Base-by-base conservation (phyloP, 2,113 vertebrate species). In the Eptesicus fuscus region DNA sequence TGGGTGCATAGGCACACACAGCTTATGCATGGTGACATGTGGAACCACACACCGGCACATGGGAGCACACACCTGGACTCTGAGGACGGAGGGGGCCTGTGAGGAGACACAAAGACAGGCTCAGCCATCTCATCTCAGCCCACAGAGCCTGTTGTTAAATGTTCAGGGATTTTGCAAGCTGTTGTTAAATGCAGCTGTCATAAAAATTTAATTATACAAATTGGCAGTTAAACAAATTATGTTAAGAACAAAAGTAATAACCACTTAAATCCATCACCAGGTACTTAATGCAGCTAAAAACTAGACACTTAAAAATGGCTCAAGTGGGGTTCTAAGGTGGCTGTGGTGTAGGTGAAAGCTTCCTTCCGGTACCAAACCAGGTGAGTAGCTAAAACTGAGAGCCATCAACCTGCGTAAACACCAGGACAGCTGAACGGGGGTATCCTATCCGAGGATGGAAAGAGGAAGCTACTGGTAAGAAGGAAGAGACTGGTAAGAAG, bases 31-130 rank as follows among this genome's bases (percentile, higher is more conserved):
- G 90, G 69, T 47, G 40, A 35, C 8, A 4, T 2, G 5, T 2
- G 1, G 20, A 53, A 20, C 18, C 18, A 13, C 13, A 28, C 2
- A 13, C 2, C 1, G 32, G n/a, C 17, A 32, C 3, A 18, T 1
- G 13, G 32, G n/a, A 17, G 4, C 47, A 2, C 25, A 37, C 20
- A 3, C 32, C 4, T 0, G 16, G 40, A 30, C 16, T 2, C 12
- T 0, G 22, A 80, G 44, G 73, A n/a, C 5, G 9, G 42, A 32
- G 73, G 78, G n/a, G 44, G 18, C 51, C 11, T 2, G 0, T 3
- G 11, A 53, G 12, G 35, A 61, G 40, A 40, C 37, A 8, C 1
- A 7, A 3, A 67, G 30, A 22, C 23, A 12, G n/a, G 51, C 0
- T 2, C 6, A 7, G 61, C 73, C 49, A 37, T 74, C 63, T 18